phyloP scores from a whole-genome alignment of 2,797 vertebrate genomes.

The Pelochelys cantorii region DNA sequence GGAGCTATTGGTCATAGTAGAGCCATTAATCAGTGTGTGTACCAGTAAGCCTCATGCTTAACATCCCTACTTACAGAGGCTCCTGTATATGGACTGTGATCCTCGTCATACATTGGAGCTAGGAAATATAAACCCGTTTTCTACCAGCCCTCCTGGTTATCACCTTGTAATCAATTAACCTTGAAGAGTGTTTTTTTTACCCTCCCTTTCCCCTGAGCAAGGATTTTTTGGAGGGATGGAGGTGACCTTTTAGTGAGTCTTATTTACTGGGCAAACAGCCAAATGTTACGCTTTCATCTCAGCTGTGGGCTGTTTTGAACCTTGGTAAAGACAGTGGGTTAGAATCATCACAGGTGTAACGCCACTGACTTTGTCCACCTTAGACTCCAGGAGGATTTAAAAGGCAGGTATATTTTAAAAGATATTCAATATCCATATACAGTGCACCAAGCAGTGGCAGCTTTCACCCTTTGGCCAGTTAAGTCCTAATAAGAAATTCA shows the following conservation, averaged over 20 bases:
- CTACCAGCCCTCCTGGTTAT: accelerated
- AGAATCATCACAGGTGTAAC: background rate
- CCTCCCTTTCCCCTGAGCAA: slow-evolving; percentile 41
- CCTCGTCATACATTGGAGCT: background rate
- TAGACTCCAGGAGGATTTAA: accelerated
- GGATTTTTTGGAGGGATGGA: background rate
- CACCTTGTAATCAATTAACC: slow-evolving; percentile 74
- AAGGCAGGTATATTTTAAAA: background rate
- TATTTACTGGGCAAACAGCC: slow-evolving; percentile 79
- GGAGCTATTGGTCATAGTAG: too few relatives aligned
- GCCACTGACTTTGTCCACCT: accelerated
- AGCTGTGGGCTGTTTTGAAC: slow-evolving; percentile 37
- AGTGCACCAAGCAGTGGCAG: accelerated
- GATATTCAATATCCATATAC: background rate
- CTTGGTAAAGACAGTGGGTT: background rate
- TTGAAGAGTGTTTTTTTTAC: slow-evolving; percentile 55
- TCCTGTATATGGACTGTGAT: background rate
- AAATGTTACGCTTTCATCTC: slow-evolving; percentile 63
- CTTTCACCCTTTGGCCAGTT: background rate
- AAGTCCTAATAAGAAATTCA: background rate
- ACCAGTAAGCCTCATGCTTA: too few relatives aligned
- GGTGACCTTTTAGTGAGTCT: slow-evolving; percentile 71
- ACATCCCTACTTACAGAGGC: background rate
- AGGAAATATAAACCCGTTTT: background rate
- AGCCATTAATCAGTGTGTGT: too few relatives aligned